Evolutionary conservation across 92 coral and sea anemone genomes (phyloP).

Genomic region (Zoanthus sansibaricus): DNA sequence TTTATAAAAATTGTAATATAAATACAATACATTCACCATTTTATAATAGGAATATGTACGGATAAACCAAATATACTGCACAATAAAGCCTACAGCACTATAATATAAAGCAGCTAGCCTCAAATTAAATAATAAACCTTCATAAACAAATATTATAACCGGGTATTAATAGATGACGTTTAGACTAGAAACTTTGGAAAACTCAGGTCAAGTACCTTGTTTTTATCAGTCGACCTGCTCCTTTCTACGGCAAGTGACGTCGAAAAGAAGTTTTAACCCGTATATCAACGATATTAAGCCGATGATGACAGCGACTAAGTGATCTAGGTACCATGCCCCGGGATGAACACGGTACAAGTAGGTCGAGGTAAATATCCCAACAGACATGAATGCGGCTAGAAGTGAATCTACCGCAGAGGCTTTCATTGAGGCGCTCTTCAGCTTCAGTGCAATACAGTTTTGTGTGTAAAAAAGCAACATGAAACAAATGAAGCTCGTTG

Average conservation of each 20-base stretch:
- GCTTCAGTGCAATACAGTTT: conserved; percentile 52
- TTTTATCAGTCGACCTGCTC: background rate
- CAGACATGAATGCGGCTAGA: conserved; percentile 70
- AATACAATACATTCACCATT: too few species aligned
- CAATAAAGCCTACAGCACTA: too few species aligned
- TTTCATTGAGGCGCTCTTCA: conserved; percentile 71
- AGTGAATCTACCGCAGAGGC: conserved; percentile 78
- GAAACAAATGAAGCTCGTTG: conserved; percentile 61
- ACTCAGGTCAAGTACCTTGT: background rate
- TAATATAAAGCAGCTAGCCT: too few species aligned
- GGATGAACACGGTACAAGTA: conserved; percentile 59
- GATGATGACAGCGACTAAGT: conserved; percentile 61
- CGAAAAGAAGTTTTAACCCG: conserved; percentile 52
- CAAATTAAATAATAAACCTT: too few species aligned
- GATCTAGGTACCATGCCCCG: conserved; percentile 81
- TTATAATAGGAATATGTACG: too few species aligned
- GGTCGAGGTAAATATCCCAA: conserved; percentile 68
- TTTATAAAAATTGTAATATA: too few species aligned
- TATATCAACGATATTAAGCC: conserved; percentile 68
- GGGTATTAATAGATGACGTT: too few species aligned
- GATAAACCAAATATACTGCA: too few species aligned
- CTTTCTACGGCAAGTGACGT: conserved; percentile 17
- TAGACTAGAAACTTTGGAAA: background rate
- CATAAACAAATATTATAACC: too few species aligned
- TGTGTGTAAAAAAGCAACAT: conserved; percentile 55